These are phyloP conservation scores for Rhinoderma darwinii DNA, from an alignment of 2,113 vertebrate species.

Conservation along the genomic window DNA sequence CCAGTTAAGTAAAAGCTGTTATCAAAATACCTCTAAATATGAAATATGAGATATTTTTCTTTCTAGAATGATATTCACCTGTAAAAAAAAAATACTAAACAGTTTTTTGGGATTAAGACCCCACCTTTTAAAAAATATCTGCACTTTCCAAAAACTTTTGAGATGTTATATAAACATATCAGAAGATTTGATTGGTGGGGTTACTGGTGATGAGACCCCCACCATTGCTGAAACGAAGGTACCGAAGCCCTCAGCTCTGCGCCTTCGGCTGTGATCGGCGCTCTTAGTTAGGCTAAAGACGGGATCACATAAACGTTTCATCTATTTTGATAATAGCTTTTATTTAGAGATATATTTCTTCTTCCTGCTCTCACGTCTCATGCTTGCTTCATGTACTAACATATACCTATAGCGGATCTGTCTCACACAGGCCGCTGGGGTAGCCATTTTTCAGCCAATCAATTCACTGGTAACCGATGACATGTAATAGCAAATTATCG, in stretches of 20 bases:
- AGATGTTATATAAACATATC: no score
- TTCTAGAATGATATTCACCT: neutral
- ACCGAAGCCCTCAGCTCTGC: no score
- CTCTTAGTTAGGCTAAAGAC: no score
- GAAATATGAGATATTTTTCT: neutral
- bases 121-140: no score
- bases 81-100: no score
- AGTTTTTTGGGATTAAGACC: no score
- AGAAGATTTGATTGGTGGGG: no score
- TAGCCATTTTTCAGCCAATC: neutral
- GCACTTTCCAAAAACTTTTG: no score
- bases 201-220: no score
- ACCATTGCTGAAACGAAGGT: no score
- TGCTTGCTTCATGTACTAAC: conserved; percentile 38
- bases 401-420: neutral
- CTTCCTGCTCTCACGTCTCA: neutral
- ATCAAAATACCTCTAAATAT: neutral
- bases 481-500: neutral
- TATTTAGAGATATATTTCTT: neutral
- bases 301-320: neutral
- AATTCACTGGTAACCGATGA: neutral
- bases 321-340: conserved; percentile 19
- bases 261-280: no score
- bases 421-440: neutral
- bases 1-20: neutral